Percentiles rank a stretch among this genome's conserved stretches.
Conservation (phyloP, 2,888 invertebrate genomes). For the Tinea pellionella region DNA sequence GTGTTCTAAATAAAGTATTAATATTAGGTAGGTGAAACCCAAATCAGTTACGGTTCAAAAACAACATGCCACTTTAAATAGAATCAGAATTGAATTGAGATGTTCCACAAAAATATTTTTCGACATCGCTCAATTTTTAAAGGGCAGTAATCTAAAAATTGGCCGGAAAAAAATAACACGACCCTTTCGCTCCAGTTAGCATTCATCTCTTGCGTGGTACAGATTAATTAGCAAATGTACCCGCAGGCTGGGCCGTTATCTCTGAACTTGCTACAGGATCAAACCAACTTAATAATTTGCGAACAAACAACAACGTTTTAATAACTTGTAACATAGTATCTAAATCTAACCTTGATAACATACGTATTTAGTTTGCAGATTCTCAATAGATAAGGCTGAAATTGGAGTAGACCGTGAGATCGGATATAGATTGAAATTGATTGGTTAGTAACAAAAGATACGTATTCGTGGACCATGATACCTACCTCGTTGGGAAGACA, state of each 20-base stretch:
- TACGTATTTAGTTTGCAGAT: too few species aligned
- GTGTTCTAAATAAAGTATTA: too few species aligned
- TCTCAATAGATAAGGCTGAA: too few species aligned
- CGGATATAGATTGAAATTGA: background rate
- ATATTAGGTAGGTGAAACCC: too few species aligned
- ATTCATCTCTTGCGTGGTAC: background rate
- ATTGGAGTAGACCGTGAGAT: too few species aligned
- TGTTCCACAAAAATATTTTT: background rate
- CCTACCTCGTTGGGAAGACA: background rate
- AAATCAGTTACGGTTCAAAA: background rate
- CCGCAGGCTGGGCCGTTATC: background rate
- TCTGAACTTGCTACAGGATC: background rate
- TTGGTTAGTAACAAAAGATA: slow-evolving; percentile 3
- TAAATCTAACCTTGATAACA: too few species aligned
- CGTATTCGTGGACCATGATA: background rate
- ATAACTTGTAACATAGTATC: too few species aligned
- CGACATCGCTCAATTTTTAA: background rate
- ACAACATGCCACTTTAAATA: background rate
- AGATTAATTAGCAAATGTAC: background rate
- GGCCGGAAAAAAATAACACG: background rate
- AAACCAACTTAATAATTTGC: background rate
- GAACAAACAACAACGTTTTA: background rate
- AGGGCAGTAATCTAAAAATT: background rate
- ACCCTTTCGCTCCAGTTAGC: background rate
- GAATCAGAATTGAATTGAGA: background rate